Evolutionary conservation across 2,888 invertebrate genomes (phyloP), one percentile per base, ranked within the genome.

Genomic region (Argynnis bischoffii): DNA sequence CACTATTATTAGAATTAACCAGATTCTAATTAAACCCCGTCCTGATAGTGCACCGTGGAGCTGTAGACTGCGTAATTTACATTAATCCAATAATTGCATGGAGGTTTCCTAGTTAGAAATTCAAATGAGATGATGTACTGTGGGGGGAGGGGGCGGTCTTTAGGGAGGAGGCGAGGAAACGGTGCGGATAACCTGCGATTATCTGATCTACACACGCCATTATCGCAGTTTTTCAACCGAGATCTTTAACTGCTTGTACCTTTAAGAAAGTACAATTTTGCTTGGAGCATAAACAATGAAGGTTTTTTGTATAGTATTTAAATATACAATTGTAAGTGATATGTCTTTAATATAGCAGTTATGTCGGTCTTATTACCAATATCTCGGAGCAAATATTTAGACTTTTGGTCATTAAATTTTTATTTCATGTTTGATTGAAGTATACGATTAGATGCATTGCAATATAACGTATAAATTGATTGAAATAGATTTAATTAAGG

Each of bases 31-130:
- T 92, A 92, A 92, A 88, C 86, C 89, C 84, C 89, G 89, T 89
- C 88, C 90, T 89, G 92, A 92, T 92, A 92, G 91, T 92, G 91
- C 92, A 92, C 89, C 90, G 89, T 88, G 80, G 87, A 84, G 88
- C 91, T 88, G 94, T 95, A 95, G 95, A 94, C 95, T 95, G 95
- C 96, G 96, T 96, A 95, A 96, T 96, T 96, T 96, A 96, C 96
- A 96, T 96, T 96, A 96, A 96, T 96, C 96, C 96, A 96, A 96
- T 96, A 96, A 96, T 96, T 96, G 96, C 96, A 96, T 95, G 96
- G 96, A 95, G 96, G 96, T 96, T 95, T 95, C 95, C 96, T 96
- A 96, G 96, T 96, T 96, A 96, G 96, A 96, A 96, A 96, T 96
- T 96, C 96, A 96, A 96, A 96, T 96, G 95, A 96, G 96, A 95